Percentiles rank a stretch among this genome's conserved stretches.
phyloP scores from a whole-genome alignment of 2,113 vertebrate species.

The Irena cyanogastra region DNA sequence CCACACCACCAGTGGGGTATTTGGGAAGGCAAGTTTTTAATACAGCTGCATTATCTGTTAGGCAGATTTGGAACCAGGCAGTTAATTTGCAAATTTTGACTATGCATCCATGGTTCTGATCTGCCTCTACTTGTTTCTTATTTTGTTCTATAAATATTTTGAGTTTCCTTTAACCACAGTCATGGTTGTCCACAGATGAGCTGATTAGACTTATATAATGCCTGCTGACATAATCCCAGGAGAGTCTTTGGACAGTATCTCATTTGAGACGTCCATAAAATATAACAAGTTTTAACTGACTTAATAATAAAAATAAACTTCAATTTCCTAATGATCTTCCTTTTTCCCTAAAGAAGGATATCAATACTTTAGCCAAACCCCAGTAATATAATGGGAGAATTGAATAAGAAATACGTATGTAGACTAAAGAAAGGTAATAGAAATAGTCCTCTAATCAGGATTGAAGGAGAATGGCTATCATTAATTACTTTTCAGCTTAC shows the following conservation, averaged over 20 bases:
- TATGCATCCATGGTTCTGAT: neutral
- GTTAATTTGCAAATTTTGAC: neutral
- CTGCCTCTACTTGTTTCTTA: neutral
- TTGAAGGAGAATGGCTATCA: neutral
- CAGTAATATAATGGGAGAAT: neutral
- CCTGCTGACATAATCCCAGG: neutral
- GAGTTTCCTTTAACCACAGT: neutral
- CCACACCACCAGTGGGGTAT: neutral
- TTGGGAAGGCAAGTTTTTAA: neutral
- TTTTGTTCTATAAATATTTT: neutral
- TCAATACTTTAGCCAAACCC: neutral
- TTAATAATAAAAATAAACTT: neutral
- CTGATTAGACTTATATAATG: neutral
- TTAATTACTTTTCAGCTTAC: neutral
- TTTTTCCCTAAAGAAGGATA: neutral
- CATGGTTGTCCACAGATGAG: neutral
- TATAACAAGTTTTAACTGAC: neutral
- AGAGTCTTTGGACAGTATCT: neutral
- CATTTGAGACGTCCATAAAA: neutral
- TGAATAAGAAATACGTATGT: neutral
- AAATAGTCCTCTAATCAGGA: neutral
- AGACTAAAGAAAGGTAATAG: neutral
- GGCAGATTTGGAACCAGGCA: neutral
- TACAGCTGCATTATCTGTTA: neutral
- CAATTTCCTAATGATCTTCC: neutral